phyloP scores from a whole-genome alignment of 2,888 invertebrate species.

The Netelia melanura region DNA sequence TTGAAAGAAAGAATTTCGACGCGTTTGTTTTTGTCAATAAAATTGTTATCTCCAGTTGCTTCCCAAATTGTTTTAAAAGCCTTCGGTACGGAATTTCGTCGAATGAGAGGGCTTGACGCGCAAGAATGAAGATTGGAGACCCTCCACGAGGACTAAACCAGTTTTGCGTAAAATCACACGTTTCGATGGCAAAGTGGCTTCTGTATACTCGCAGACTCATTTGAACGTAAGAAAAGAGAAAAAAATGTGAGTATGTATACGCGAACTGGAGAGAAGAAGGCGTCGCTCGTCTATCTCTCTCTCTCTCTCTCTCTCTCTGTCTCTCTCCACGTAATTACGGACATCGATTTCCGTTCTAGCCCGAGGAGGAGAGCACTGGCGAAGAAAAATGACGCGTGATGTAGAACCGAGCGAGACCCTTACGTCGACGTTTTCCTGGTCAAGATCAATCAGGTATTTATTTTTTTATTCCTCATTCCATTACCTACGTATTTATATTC shows the following conservation, averaged over 20 bases:
- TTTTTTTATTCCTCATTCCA: background rate
- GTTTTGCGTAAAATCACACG: conserved; percentile 58
- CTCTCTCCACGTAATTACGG: conserved; percentile 78
- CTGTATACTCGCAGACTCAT: conserved; percentile 22
- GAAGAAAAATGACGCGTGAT: conserved; percentile 37
- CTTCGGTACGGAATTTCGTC: background rate
- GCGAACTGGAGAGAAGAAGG: conserved; percentile 47
- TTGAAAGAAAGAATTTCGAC: no score
- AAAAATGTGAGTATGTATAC: conserved; percentile 30
- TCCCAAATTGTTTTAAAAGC: no score
- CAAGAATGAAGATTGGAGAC: background rate
- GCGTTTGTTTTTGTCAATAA: no score
- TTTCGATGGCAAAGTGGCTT: conserved; percentile 37
- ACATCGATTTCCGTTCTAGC: conserved; percentile 76
- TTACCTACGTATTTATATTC: background rate
- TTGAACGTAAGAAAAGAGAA: conserved; percentile 29
- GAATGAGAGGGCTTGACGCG: background rate
- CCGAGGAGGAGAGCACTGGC: conserved; percentile 1
- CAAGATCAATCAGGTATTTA: background rate
- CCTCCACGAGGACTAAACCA: conserved; percentile 40
- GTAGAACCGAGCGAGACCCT: conserved; percentile 43
- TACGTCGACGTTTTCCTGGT: conserved; percentile 31
- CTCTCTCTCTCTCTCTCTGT: conserved; percentile 29
- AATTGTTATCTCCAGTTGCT: no score
- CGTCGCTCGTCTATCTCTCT: conserved; percentile 42